Base-by-base conservation (phyloP, 1,140 invertebrate genomes). In the Heliconius hewitsoni region DNA sequence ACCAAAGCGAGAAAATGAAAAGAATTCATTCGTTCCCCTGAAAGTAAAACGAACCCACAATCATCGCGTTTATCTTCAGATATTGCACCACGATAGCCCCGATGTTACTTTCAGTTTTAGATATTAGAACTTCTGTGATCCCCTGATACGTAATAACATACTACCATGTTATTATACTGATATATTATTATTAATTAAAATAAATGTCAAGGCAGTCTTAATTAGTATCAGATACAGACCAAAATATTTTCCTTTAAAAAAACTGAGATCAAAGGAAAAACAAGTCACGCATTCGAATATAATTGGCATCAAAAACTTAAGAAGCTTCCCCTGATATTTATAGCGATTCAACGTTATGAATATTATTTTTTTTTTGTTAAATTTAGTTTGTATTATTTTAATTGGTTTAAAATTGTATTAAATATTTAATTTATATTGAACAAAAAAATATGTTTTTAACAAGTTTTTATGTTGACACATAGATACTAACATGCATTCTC, bases 241-340 rank as follows among this genome's bases (percentile, higher is more conserved):
- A 66, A 27, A 66, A 23, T 66, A 27, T 27, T 30, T 23, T 66
- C 3, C 2, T 2, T 9, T 11, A 11, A 13, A 66, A 66, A 66
- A 66, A 30, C 27, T 11, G 23, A 30, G 9, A 16, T 66, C 60
- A 66, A 66, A 66, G 60, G 30, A 66, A 13, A 66, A 27, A 27
- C 11, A 66, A 30, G 60, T 66, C 60, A 66, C 60, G 60, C 60
- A 66, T 66, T 3, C 23, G 27, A 66, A 66, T 66, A 66, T 66
- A 66, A 66, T 66, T 66, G 60, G 60, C 60, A 66, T n/a, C 60
- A 27, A 66, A 66, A 66, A 66, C 9, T 16, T 66, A 27, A 30
- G n/a, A 27, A 66, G 60, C 60, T 5, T 16, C 11, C 3, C 8
- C 9, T 11, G 60, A 66, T 66, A 66, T 66, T 66, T 30, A 27